Evolutionary conservation across 2,797 vertebrate species (phyloP).

Genomic region (Trachurus trachurus): DNA sequence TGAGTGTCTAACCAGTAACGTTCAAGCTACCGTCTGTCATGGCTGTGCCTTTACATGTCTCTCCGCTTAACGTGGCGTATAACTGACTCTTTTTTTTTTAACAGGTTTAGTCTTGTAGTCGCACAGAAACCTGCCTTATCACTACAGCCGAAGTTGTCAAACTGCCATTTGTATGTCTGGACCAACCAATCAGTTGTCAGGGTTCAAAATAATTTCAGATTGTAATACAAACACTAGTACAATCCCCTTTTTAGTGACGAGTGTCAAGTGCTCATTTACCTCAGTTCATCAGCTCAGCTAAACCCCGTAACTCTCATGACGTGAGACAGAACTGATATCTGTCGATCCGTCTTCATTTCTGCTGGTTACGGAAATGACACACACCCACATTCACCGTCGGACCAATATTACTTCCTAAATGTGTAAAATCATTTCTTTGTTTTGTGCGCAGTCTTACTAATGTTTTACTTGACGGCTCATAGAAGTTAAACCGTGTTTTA

Average conservation of each 20-base stretch:
- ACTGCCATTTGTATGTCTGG: slow-evolving; percentile 64
- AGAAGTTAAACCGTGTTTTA: slow-evolving; percentile 2
- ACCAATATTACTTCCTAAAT: slow-evolving; percentile 67
- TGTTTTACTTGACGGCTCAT: slow-evolving; percentile 25
- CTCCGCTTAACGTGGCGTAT: slow-evolving; percentile 13
- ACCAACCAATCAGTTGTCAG: slow-evolving; percentile 51
- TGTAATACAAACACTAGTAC: slow-evolving; percentile 61
- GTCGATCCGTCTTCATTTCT: slow-evolving; percentile 72
- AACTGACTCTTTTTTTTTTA: slow-evolving; percentile 36
- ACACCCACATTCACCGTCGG: slow-evolving; percentile 51
- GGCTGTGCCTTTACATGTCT: slow-evolving; percentile 67
- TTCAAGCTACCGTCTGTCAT: slow-evolving; percentile 48
- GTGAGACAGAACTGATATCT: slow-evolving; percentile 25
- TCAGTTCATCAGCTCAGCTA: slow-evolving; percentile 13
- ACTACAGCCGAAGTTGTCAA: slow-evolving; percentile 63
- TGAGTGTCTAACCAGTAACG: slow-evolving; percentile 12
- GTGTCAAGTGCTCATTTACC: not conserved
- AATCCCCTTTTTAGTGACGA: slow-evolving; percentile 22
- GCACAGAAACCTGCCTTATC: slow-evolving; percentile 70
- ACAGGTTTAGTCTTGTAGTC: slow-evolving; percentile 46
- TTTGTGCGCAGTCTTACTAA: slow-evolving; percentile 34
- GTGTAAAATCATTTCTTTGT: not conserved
- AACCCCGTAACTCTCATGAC: slow-evolving; percentile 13
- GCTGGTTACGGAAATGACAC: slow-evolving; percentile 84
- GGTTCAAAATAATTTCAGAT: slow-evolving; percentile 44